Evolutionary conservation across 2,797 vertebrate species (phyloP), one percentile per base, ranked within the genome.

Genomic region (Anableps anableps): DNA sequence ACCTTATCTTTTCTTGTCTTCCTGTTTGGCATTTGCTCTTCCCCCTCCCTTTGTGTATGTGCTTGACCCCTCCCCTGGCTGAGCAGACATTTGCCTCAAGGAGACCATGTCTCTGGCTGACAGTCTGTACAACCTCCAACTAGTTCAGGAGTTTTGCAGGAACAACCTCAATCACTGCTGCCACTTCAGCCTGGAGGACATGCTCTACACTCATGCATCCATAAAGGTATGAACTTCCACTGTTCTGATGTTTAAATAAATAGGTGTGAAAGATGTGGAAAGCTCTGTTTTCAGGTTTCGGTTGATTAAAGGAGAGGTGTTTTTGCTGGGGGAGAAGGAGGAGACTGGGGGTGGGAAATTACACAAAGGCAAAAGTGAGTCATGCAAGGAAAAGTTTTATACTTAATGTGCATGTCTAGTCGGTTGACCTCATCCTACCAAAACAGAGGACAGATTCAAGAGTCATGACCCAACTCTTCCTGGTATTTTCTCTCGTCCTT

Each of bases 91-190:
- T 91, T 99, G 98, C 93, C 95, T 99, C 87, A 99, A 99, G 92
- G 98, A 99, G 93, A 97, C 97, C 3, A 98, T 99, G 97, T 99
- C 98, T 75, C 92, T 99, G 95, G 98, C 97, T 14, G 98, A 99
- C 94, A 99, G 98, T 91, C 94, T 99, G 74, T 99, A 98, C 93
- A 99, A 99, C 90, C 97, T 99, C 14, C 98, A 99, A 85, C 83
- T 99, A 92, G 97, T 99, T 87, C 97, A 99, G 92, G 97, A 97
- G 48, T 99, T 99, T 95, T 99, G 98, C 94, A 97, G 95, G 87
- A 97, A 97, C 89, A 97, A 98, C 92, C 95, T 99, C 88, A 98
- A 98, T 93, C 97, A 95, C 92, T 99, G 98, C 93, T 99, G 98
- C 94, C 98, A 99, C 94, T 99, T 99, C 93, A 96, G 95, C 85